Percentiles rank a stretch among this genome's conserved stretches.
phyloP scores from a whole-genome alignment of 2,888 invertebrate genomes.

The Acanthosepion lycidas region DNA sequence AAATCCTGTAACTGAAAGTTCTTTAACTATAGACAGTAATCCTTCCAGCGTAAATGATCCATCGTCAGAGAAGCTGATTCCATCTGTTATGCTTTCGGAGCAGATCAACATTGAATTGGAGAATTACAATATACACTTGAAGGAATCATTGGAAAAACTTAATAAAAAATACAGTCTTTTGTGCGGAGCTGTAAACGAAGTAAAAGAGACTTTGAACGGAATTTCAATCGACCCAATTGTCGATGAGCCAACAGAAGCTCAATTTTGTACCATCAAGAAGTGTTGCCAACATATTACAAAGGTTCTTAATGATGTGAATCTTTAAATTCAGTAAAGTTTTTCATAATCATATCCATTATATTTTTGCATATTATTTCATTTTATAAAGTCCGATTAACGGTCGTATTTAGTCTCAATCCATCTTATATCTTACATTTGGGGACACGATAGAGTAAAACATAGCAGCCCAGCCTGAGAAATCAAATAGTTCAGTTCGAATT shows the following conservation, averaged over 20 bases:
- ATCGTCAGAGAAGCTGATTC: not conserved
- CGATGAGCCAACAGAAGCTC: not conserved
- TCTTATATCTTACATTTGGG: no score
- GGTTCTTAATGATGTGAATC: no score
- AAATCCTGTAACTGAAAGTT: not conserved
- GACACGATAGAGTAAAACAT: no score
- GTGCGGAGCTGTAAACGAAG: not conserved
- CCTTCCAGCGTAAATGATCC: not conserved
- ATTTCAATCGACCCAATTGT: not conserved
- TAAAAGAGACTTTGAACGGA: not conserved
- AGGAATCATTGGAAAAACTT: not conserved
- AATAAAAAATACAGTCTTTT: not conserved
- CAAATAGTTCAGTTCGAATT: no score
- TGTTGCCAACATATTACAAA: not conserved
- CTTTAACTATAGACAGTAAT: not conserved
- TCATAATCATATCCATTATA: no score
- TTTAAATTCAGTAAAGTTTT: no score
- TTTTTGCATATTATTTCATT: no score
- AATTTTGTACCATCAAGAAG: not conserved
- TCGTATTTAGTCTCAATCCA: no score
- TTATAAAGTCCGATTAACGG: no score
- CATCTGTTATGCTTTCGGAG: not conserved
- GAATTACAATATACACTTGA: not conserved
- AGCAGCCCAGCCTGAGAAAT: no score
- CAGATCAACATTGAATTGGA: not conserved